A percentile compares a stretch with the other conserved stretches of the same genome.
Evolutionary conservation across 2,797 vertebrate genomes (phyloP).

Genomic region (Phalanger gymnotis): DNA sequence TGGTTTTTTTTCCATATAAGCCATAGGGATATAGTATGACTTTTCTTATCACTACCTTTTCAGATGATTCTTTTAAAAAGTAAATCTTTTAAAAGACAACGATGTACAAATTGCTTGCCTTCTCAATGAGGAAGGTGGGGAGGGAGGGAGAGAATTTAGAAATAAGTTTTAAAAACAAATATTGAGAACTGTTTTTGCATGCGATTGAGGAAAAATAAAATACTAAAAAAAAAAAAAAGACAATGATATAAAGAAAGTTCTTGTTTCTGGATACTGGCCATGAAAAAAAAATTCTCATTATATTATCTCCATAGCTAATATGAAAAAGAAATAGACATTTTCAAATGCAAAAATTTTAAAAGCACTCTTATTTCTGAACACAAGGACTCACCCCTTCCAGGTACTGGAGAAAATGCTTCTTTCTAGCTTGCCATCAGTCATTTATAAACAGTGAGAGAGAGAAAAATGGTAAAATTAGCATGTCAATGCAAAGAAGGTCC

Average conservation of each 20-base stretch:
- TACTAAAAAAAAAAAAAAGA: slow-evolving; percentile 35
- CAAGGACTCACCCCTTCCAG: neutral
- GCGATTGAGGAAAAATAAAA: neutral
- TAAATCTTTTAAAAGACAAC: neutral
- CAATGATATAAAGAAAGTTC: neutral
- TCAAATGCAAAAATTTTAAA: neutral
- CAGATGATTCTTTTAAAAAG: neutral
- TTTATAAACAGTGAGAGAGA: neutral
- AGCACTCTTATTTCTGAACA: slow-evolving; percentile 18
- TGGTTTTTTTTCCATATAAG: neutral
- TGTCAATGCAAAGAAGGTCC: neutral
- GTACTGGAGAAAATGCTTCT: neutral
- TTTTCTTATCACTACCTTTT: neutral
- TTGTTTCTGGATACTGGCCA: neutral
- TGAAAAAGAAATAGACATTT: neutral
- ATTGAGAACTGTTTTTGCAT: neutral
- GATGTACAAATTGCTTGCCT: neutral
- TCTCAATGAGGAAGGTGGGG: neutral
- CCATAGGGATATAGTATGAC: neutral
- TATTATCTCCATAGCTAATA: neutral
- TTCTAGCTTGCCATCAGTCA: neutral
- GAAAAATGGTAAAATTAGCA: accelerated
- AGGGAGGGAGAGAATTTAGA: neutral
- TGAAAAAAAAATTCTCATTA: neutral
- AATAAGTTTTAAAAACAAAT: neutral